These are phyloP conservation scores for Hoplias malabaricus DNA, from an alignment of 2,113 vertebrate genomes.

Conservation along the genomic window DNA sequence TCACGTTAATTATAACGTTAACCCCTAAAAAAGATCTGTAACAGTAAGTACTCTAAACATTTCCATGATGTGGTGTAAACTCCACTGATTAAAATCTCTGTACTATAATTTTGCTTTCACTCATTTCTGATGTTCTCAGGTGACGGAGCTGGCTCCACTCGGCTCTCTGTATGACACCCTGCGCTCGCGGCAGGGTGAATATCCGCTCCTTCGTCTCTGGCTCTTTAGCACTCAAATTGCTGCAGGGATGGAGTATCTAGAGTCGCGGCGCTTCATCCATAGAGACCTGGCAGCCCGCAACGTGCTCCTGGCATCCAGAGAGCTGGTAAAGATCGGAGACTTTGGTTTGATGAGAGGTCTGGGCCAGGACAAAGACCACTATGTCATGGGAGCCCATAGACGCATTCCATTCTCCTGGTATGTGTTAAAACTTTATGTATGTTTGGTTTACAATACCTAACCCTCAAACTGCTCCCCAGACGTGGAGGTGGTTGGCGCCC, in stretches of 20 bases:
- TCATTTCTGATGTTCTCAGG: slow-evolving; percentile 62
- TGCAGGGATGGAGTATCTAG: slow-evolving; percentile 84
- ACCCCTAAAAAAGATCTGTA: too few relatives aligned
- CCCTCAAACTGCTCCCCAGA: too few relatives aligned
- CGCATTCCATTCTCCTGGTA: slow-evolving; percentile 89
- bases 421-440: slow-evolving; percentile 21
- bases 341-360: slow-evolving; percentile 86
- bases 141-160: slow-evolving; percentile 81
- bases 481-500: too few relatives aligned
- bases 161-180: slow-evolving; percentile 82
- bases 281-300: slow-evolving; percentile 86
- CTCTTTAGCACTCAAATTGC: slow-evolving; percentile 81
- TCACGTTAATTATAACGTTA: too few relatives aligned
- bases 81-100: background rate
- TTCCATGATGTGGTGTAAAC: background rate
- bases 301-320: slow-evolving; percentile 76
- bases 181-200: slow-evolving; percentile 68
- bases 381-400: slow-evolving; percentile 82
- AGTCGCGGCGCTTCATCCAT: slow-evolving; percentile 80
- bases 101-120: background rate
- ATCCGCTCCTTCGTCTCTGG: slow-evolving; percentile 79
- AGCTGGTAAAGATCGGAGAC: slow-evolving; percentile 84
- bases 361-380: slow-evolving; percentile 73
- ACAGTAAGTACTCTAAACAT: background rate
- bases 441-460: too few relatives aligned